Percentiles rank a stretch among this genome's conserved stretches.
phyloP scores from a whole-genome alignment of 53 echinoderm and acorn worm genomes.

The Zoroaster sp. region DNA sequence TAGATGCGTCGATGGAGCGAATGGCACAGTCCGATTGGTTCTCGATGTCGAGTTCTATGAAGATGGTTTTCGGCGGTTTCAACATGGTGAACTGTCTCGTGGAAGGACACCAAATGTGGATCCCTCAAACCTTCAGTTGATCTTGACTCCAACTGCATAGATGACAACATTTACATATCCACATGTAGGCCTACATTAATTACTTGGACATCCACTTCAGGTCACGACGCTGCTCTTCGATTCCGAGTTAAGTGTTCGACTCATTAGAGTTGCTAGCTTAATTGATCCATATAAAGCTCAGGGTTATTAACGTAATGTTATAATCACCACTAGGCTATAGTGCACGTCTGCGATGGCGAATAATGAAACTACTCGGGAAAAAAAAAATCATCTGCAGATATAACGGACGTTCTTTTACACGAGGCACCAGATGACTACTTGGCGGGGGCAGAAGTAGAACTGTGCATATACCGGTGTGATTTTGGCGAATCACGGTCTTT shows the following conservation, averaged over 20 bases:
- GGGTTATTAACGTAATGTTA: not conserved
- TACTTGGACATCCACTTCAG: not conserved
- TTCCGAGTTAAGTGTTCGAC: not conserved
- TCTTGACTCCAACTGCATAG: not conserved
- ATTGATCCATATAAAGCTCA: not conserved
- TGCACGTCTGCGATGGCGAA: not conserved
- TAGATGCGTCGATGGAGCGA: constrained; percentile 21
- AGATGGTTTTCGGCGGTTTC: not conserved
- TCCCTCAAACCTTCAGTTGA: not conserved
- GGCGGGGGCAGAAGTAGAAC: not conserved
- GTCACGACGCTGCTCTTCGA: not conserved
- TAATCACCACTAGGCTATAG: not conserved
- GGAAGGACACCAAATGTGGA: not conserved
- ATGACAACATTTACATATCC: not conserved
- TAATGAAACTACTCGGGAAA: not conserved
- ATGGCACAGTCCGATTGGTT: constrained; percentile 27
- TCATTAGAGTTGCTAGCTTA: not conserved
- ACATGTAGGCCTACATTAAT: not conserved
- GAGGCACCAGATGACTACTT: not conserved
- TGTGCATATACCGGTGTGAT: not conserved
- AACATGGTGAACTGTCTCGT: not conserved
- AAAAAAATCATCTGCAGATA: not conserved
- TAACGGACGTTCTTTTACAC: not conserved
- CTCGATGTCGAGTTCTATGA: constrained; percentile 20
- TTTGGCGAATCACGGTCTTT: constrained; percentile 19